Conservation (phyloP, 1,140 invertebrate species). For the Lordiphosa clarofinis region DNA sequence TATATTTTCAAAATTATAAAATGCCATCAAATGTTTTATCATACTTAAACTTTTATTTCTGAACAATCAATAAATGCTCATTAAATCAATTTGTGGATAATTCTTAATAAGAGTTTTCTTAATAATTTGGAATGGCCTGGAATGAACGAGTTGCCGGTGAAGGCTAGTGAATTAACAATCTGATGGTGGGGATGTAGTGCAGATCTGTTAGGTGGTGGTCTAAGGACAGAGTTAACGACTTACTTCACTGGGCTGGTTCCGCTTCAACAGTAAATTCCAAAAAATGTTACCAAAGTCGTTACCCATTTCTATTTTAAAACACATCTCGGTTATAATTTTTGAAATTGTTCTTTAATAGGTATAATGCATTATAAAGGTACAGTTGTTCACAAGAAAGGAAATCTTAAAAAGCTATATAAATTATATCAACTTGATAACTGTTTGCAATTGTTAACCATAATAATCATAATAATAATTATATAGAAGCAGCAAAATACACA, state of each 20-base stretch:
- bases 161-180: too few relatives aligned
- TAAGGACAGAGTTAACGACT: too few relatives aligned
- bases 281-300: too few relatives aligned
- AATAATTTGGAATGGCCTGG: too few relatives aligned
- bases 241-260: too few relatives aligned
- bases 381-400: constrained; percentile 78
- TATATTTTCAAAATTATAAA: background rate
- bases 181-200: too few relatives aligned
- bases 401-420: constrained; percentile 67
- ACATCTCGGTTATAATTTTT: constrained; percentile 9
- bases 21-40: background rate
- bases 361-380: constrained; percentile 72
- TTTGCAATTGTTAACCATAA: constrained; percentile 36
- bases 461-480: constrained; percentile 19
- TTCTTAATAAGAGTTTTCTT: background rate
- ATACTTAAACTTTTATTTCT: background rate
- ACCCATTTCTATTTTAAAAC: background rate
- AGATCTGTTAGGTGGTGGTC: too few relatives aligned
- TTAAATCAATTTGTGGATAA: background rate
- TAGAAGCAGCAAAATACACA: constrained; percentile 74
- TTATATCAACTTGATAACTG: constrained; percentile 52
- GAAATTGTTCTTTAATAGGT: constrained; percentile 63
- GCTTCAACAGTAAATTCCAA: too few relatives aligned
- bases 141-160: too few relatives aligned
- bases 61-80: constrained; percentile 3